Evolutionary conservation across 2,888 invertebrate genomes (phyloP).

Genomic region (Nomada ruficornis): DNA sequence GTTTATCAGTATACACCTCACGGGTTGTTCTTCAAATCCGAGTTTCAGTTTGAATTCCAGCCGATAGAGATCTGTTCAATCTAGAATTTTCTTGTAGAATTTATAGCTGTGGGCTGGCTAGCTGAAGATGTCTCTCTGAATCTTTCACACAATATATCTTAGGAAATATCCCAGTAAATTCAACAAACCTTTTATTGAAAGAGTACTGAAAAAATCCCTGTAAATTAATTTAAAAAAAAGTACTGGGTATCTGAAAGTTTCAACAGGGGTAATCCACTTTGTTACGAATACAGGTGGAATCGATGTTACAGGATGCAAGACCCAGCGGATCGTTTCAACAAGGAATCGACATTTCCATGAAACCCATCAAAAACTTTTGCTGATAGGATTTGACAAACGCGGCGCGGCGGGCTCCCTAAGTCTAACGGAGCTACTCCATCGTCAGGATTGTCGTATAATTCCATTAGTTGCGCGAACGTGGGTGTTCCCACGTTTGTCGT

Average conservation of each 20-base stretch:
- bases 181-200: too few species aligned
- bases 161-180: background rate
- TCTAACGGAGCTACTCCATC: slow-evolving; percentile 53
- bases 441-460: slow-evolving; percentile 72
- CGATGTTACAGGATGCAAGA: slow-evolving; percentile 33
- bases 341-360: slow-evolving; percentile 62
- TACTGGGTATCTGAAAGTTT: slow-evolving; percentile 14
- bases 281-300: slow-evolving; percentile 9
- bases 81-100: background rate
- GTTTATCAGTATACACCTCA: slow-evolving; percentile 10
- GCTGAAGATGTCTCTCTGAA: too few species aligned
- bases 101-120: background rate
- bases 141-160: background rate
- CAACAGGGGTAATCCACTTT: slow-evolving; percentile 16
- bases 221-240: background rate
- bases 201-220: too few species aligned
- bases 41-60: background rate
- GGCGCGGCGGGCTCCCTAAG: slow-evolving; percentile 54
- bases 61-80: background rate
- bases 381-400: slow-evolving; percentile 65
- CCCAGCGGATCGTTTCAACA: slow-evolving; percentile 21
- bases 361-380: slow-evolving; percentile 66
- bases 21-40: background rate
- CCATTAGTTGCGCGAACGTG: slow-evolving; percentile 71
- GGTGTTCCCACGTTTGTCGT: slow-evolving; percentile 68